These are phyloP conservation scores for Pachyseris speciosa DNA, from an alignment of 64 coral and sea anemone species.

Conservation along the genomic window DNA sequence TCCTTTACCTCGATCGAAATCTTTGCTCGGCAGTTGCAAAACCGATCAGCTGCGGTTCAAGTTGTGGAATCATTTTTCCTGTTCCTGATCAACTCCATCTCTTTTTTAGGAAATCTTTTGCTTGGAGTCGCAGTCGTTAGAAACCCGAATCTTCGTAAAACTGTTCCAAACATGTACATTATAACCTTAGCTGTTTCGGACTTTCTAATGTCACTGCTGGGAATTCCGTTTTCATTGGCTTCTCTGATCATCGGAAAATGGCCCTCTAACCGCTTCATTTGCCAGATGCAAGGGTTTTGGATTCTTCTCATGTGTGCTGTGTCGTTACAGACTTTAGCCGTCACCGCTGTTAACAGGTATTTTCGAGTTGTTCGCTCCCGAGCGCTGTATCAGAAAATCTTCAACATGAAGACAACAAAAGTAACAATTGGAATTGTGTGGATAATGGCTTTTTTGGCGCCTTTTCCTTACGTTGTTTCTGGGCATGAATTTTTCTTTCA, in stretches of 20 bases:
- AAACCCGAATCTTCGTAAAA: slow-evolving; percentile 38
- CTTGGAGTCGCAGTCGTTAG: slow-evolving; percentile 20
- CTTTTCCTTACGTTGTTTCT: too few species aligned
- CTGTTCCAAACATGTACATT: slow-evolving; percentile 61
- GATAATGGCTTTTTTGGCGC: too few species aligned
- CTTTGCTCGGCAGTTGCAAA: not conserved
- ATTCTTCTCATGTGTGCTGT: slow-evolving; percentile 28
- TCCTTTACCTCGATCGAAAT: not conserved
- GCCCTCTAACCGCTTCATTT: slow-evolving; percentile 7
- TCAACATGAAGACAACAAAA: too few species aligned
- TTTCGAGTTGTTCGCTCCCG: not conserved
- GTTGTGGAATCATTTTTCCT: slow-evolving; percentile 56
- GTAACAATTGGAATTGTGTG: too few species aligned
- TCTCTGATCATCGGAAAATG: slow-evolving; percentile 20
- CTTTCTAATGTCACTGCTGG: slow-evolving; percentile 56
- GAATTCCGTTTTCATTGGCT: slow-evolving; percentile 25
- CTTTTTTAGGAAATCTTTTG: slow-evolving; percentile 61
- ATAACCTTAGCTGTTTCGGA: slow-evolving; percentile 49
- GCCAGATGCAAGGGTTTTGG: slow-evolving; percentile 65
- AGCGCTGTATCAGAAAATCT: not conserved
- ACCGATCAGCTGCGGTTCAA: not conserved
- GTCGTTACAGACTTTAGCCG: slow-evolving; percentile 50
- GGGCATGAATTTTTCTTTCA: too few species aligned
- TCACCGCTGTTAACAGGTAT: slow-evolving; percentile 70
- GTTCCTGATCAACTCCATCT: slow-evolving; percentile 21